phyloP scores from a whole-genome alignment of 2,888 invertebrate species.

The Shargacucullia verbasci region DNA sequence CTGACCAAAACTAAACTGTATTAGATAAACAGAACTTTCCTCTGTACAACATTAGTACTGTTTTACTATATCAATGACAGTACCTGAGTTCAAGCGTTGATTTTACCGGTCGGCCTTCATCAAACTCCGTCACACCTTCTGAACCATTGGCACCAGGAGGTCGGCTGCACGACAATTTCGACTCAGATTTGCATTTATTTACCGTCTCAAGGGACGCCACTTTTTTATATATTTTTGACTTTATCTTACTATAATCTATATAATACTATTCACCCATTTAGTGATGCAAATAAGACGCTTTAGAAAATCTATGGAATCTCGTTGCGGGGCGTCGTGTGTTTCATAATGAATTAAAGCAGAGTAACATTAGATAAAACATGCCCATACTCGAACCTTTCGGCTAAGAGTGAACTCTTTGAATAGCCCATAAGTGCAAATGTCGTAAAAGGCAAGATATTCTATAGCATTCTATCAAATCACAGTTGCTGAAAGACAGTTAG shows the following conservation, averaged over 20 bases:
- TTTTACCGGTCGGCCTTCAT: slow-evolving; percentile 77
- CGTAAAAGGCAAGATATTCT: not conserved
- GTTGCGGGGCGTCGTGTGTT: too few relatives aligned
- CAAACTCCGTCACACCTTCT: slow-evolving; percentile 82
- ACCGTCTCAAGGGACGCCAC: slow-evolving; percentile 41
- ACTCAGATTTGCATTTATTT: slow-evolving; percentile 68
- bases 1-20: not conserved
- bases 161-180: slow-evolving; percentile 74
- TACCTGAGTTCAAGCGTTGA: slow-evolving; percentile 18
- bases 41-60: not conserved
- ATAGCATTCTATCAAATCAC: not conserved
- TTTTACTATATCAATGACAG: slow-evolving; percentile 19
- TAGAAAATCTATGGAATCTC: too few relatives aligned
- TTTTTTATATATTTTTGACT: slow-evolving; percentile 15
- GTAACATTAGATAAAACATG: too few relatives aligned
- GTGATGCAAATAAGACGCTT: too few relatives aligned
- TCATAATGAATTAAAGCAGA: too few relatives aligned
- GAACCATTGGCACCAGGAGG: slow-evolving; percentile 79
- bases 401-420: too few relatives aligned
- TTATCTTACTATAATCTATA: too few relatives aligned
- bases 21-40: not conserved
- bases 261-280: too few relatives aligned
- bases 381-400: too few relatives aligned
- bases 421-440: too few relatives aligned
- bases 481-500: not conserved